Conservation (phyloP, 2,797 vertebrate species). For the Melanotaenia pygmaea region DNA sequence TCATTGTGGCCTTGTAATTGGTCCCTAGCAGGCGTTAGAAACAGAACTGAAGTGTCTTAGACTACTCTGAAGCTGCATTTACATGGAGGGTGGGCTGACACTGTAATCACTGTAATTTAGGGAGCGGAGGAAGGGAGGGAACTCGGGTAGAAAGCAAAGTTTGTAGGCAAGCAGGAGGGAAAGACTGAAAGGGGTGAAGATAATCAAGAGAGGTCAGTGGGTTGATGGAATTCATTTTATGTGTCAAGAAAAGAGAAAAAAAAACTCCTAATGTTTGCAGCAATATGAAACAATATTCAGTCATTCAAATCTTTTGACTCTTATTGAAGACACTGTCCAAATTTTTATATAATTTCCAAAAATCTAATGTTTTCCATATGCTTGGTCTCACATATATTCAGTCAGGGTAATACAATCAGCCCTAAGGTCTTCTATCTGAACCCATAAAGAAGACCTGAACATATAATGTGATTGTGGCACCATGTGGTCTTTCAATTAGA, state of each 20-base stretch:
- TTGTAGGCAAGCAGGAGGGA: conserved; percentile 30
- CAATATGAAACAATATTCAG: conserved; percentile 25
- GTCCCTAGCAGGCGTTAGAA: conserved; percentile 62
- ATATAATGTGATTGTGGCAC: conserved; percentile 66
- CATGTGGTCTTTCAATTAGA: conserved; percentile 77
- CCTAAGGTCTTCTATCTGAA: conserved; percentile 28
- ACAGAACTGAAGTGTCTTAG: conserved; percentile 52
- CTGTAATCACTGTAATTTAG: conserved; percentile 77
- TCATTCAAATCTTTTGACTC: conserved; percentile 17
- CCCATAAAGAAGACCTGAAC: conserved; percentile 61
- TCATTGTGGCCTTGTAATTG: conserved; percentile 70
- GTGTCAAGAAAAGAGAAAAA: conserved; percentile 25
- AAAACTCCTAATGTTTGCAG: conserved; percentile 23
- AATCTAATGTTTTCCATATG: conserved; percentile 38
- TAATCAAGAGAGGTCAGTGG: conserved; percentile 23
- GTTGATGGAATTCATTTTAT: conserved; percentile 44
- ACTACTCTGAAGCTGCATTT: conserved; percentile 60
- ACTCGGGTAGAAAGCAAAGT: conserved; percentile 36
- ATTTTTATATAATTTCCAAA: background rate
- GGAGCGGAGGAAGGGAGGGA: conserved; percentile 51
- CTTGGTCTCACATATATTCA: conserved; percentile 25
- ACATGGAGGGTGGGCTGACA: conserved; percentile 66
- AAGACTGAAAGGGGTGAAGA: conserved; percentile 26
- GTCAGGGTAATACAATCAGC: conserved; percentile 58
- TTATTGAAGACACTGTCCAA: background rate